Percentiles rank a stretch among this genome's conserved stretches.
Conservation (phyloP, 23 tunicate genomes). For the Aplidium turbinatum region DNA sequence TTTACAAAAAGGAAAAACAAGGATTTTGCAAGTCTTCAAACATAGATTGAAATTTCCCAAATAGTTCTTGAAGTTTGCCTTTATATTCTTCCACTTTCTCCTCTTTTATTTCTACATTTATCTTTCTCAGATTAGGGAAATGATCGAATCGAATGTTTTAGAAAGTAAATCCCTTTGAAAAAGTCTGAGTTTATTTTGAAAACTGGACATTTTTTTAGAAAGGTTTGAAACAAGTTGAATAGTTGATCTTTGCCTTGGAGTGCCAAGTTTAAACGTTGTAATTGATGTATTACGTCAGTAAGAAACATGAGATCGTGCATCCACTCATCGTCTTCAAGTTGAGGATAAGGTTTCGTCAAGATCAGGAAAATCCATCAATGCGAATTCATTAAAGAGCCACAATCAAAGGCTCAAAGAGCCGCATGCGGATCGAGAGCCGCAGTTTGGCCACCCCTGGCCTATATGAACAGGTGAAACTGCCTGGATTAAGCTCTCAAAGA, state of each 20-base stretch:
- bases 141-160: slow-evolving; percentile 47
- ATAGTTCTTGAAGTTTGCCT: slow-evolving; percentile 61
- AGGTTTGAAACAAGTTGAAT: slow-evolving; percentile 43
- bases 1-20: slow-evolving; percentile 52
- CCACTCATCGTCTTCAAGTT: slow-evolving; percentile 46
- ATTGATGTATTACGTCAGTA: slow-evolving; percentile 49
- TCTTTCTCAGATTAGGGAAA: slow-evolving; percentile 42
- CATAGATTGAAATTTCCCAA: slow-evolving; percentile 41
- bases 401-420: too few relatives aligned
- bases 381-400: too few relatives aligned
- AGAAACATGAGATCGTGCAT: slow-evolving; percentile 46
- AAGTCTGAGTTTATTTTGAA: slow-evolving; percentile 44
- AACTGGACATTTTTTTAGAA: slow-evolving; percentile 34
- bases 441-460: too few relatives aligned
- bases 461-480: too few relatives aligned
- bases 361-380: too few relatives aligned
- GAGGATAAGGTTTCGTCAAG: slow-evolving; percentile 44
- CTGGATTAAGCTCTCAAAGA: too few relatives aligned
- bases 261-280: slow-evolving; percentile 40
- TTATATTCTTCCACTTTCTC: slow-evolving; percentile 50
- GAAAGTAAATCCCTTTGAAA: slow-evolving; percentile 42
- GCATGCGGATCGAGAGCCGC: too few relatives aligned
- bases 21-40: slow-evolving; percentile 50
- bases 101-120: slow-evolving; percentile 30
- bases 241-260: slow-evolving; percentile 54